These are phyloP conservation scores for Branchipolynoe longqiensis DNA, from an alignment of 2,888 invertebrate species.

Conservation along the genomic window DNA sequence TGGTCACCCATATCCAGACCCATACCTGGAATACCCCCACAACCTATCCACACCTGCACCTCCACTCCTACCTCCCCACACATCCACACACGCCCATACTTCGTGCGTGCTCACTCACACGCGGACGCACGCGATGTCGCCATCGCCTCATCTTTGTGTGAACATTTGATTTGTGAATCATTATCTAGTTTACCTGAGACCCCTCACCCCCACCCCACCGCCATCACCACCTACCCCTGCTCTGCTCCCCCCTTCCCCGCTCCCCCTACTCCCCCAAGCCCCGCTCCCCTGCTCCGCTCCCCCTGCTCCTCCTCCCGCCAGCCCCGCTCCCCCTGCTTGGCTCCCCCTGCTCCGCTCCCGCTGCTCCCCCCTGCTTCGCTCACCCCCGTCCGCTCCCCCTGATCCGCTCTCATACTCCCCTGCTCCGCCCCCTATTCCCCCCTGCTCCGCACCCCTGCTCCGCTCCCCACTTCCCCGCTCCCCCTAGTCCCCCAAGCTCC, in stretches of 20 bases:
- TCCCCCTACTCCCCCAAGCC: neutral
- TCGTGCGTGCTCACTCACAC: no score
- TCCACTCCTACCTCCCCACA: neutral
- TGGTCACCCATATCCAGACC: no score
- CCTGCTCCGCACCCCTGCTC: neutral
- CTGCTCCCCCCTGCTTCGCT: neutral
- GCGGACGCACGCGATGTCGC: neutral
- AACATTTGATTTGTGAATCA: slow-evolving; percentile 35
- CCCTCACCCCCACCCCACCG: neutral
- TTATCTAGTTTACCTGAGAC: no score
- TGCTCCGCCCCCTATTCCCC: neutral
- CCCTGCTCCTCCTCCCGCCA: neutral
- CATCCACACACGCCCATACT: neutral
- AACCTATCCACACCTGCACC: neutral
- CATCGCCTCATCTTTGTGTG: neutral
- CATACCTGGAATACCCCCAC: no score
- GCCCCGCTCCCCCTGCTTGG: neutral
- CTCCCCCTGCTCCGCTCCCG: neutral
- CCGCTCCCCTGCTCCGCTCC: neutral
- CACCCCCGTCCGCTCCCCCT: neutral
- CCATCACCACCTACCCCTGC: neutral
- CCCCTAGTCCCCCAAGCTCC: neutral
- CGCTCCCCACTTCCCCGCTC: no score
- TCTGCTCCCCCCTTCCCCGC: neutral
- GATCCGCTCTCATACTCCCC: no score